Evolutionary conservation across 2,888 invertebrate species (phyloP).

Genomic region (Metallyticus violacea): DNA sequence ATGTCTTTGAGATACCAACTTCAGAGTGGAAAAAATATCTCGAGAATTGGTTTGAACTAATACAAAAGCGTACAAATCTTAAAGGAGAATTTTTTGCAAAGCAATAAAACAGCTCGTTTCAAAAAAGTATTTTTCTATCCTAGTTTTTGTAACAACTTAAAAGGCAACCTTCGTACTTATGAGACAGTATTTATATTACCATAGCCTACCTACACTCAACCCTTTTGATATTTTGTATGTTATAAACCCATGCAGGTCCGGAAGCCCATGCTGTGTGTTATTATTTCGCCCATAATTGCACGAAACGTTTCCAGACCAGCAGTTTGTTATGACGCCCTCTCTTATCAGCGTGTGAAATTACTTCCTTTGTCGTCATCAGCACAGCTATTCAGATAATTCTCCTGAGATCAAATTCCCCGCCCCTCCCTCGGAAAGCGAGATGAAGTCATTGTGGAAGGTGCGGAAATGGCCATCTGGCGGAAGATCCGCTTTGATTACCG

Average conservation of each 20-base stretch:
- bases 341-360: background rate
- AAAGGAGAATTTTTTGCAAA: too few species aligned
- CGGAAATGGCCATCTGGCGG: background rate
- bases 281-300: background rate
- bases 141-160: too few species aligned
- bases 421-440: background rate
- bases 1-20: too few species aligned
- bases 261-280: background rate
- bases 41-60: too few species aligned
- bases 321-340: background rate
- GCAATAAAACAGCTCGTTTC: too few species aligned
- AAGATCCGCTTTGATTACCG: background rate
- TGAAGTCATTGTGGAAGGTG: background rate
- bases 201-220: too few species aligned
- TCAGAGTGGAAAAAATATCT: too few species aligned
- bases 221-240: too few species aligned
- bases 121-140: too few species aligned
- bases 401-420: background rate
- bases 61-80: too few species aligned
- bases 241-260: background rate
- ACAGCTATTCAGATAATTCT: background rate
- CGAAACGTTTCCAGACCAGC: background rate
- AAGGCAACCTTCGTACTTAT: too few species aligned
- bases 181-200: too few species aligned
- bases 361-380: background rate